Evolutionary conservation across 1,140 invertebrate genomes (phyloP).

Genomic region (Parasteatoda tepidariorum): DNA sequence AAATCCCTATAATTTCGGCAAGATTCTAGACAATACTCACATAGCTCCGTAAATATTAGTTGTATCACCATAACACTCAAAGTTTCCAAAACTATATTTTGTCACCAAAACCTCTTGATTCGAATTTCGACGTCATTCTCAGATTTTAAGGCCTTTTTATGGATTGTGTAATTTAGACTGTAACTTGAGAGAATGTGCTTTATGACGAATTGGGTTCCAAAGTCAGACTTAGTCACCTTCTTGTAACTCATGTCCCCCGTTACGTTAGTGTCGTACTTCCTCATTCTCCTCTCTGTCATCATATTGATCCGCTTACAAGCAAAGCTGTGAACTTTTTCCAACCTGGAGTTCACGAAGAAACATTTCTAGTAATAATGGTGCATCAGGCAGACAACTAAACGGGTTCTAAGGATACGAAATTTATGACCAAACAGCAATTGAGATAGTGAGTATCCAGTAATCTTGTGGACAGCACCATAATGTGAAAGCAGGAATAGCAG

Average conservation of each 20-base stretch:
- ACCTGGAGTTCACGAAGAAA: neutral
- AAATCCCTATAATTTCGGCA: too few species aligned
- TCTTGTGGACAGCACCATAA: slow-evolving; percentile 60
- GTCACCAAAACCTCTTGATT: too few species aligned
- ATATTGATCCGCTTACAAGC: neutral
- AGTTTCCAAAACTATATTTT: too few species aligned
- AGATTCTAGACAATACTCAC: too few species aligned
- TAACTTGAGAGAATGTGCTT: too few species aligned
- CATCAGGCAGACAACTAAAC: neutral
- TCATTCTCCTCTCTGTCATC: neutral
- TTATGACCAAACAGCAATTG: slow-evolving; percentile 62
- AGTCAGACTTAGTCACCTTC: too few species aligned
- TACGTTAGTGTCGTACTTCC: neutral
- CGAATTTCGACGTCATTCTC: too few species aligned
- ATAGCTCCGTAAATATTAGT: too few species aligned
- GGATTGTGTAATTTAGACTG: too few species aligned
- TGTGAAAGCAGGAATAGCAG: slow-evolving; percentile 60
- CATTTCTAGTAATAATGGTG: neutral
- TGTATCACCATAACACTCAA: too few species aligned
- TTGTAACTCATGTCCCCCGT: neutral
- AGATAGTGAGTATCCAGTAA: slow-evolving; percentile 59
- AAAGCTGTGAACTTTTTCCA: neutral
- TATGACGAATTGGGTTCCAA: too few species aligned
- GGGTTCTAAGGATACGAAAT: slow-evolving; percentile 62
- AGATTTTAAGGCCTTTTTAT: too few species aligned